These are phyloP conservation scores for Bubalus kerabau DNA, from an alignment of 2,113 vertebrate species.

Conservation along the genomic window DNA sequence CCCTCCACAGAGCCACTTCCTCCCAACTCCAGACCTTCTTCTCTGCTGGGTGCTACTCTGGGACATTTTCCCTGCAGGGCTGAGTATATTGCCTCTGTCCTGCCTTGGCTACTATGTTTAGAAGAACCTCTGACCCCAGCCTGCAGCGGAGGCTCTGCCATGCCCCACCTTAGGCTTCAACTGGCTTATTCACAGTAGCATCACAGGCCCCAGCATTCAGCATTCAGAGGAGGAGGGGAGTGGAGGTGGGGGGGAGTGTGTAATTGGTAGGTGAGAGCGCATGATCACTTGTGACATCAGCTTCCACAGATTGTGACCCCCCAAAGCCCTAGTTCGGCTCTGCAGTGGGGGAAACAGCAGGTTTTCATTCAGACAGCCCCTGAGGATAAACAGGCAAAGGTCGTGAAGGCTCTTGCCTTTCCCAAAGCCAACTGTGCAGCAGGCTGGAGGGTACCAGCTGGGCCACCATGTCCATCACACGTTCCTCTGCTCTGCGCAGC, in stretches of 20 bases:
- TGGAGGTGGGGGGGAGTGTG: not conserved
- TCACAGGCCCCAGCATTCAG: not conserved
- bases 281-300: no score
- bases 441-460: not conserved
- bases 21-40: not conserved
- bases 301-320: not conserved
- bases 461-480: rapidly evolving
- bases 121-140: not conserved
- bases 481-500: not conserved
- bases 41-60: not conserved
- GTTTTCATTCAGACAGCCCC: not conserved
- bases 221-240: rapidly evolving
- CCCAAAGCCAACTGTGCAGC: no score
- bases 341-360: not conserved
- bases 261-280: not conserved
- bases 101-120: not conserved
- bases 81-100: not conserved
- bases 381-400: not conserved
- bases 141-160: not conserved
- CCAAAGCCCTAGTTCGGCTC: not conserved
- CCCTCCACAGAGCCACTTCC: no score
- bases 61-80: not conserved
- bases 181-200: not conserved
- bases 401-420: not conserved
- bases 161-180: not conserved